Conservation (phyloP, 2,888 invertebrate species). For the Uropetala carovei region DNA sequence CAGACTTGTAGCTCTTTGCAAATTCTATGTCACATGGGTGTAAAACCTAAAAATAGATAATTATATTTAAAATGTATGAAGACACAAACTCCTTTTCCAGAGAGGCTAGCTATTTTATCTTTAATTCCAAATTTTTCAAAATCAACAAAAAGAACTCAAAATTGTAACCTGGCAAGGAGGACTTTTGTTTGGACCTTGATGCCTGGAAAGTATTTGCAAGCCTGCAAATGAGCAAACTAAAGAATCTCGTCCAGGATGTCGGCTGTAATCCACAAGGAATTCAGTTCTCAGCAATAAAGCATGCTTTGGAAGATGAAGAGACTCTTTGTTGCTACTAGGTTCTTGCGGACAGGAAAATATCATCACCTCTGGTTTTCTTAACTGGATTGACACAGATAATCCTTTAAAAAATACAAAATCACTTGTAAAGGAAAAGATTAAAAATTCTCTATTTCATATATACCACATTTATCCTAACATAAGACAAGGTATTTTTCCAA, state of each 20-base stretch:
- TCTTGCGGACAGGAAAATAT: slow-evolving; percentile 79
- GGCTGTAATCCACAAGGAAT: slow-evolving; percentile 83
- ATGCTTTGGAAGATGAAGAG: slow-evolving; percentile 75
- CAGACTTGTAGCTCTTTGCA: slow-evolving; percentile 79
- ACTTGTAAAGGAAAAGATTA: not conserved
- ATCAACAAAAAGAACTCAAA: not conserved
- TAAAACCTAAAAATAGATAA: slow-evolving; percentile 75
- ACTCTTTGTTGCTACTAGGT: not conserved
- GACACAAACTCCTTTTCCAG: no score
- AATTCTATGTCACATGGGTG: slow-evolving; percentile 85
- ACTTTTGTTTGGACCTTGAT: slow-evolving; percentile 70
- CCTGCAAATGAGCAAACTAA: slow-evolving; percentile 81
- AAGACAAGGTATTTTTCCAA: no score
- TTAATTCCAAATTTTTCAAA: not conserved
- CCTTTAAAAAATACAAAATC: slow-evolving; percentile 73
- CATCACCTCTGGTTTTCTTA: slow-evolving; percentile 87
- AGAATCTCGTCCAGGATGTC: slow-evolving; percentile 80
- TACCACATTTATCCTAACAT: no score
- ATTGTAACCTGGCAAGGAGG: slow-evolving; percentile 67
- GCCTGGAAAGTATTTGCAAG: slow-evolving; percentile 81
- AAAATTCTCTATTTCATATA: no score
- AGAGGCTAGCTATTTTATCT: not conserved
- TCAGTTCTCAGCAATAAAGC: slow-evolving; percentile 83
- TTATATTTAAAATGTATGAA: not conserved
- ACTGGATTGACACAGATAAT: slow-evolving; percentile 83